Evolutionary conservation across 2,888 invertebrate genomes (phyloP).

Genomic region (Adelognathus sp.): DNA sequence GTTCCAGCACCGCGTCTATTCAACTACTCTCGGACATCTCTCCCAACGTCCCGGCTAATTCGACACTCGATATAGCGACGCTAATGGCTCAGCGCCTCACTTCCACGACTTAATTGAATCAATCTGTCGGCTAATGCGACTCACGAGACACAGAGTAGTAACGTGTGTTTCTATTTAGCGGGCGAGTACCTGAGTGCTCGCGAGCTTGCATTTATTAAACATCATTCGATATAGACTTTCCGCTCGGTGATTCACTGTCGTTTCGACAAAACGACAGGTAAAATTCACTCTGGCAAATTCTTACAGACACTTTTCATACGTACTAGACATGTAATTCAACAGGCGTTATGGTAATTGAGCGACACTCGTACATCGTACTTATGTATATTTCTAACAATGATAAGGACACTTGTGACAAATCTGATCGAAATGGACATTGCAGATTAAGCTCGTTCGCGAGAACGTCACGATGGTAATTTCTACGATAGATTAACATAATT

Average conservation of each 20-base stretch:
- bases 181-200: slow-evolving; percentile 14
- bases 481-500: background rate
- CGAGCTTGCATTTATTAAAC: slow-evolving; percentile 37
- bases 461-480: slow-evolving; percentile 7
- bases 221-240: slow-evolving; percentile 22
- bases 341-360: slow-evolving; percentile 16
- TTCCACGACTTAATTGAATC: slow-evolving; percentile 56
- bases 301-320: background rate
- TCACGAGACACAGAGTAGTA: slow-evolving; percentile 40
- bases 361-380: background rate
- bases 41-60: slow-evolving; percentile 49
- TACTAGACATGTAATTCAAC: slow-evolving; percentile 5
- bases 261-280: slow-evolving; percentile 19
- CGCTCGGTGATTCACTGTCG: slow-evolving; percentile 20
- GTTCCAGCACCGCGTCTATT: slow-evolving; percentile 14
- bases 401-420: slow-evolving; percentile 21
- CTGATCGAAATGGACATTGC: slow-evolving; percentile 1
- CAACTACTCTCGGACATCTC: slow-evolving; percentile 56
- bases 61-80: slow-evolving; percentile 58
- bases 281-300: slow-evolving; percentile 4
- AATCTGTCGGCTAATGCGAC: slow-evolving; percentile 55
- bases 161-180: slow-evolving; percentile 14
- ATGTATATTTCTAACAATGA: background rate
- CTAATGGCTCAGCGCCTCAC: slow-evolving; percentile 56
- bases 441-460: background rate